Base-by-base conservation (phyloP, 2,888 invertebrate genomes). In the Melanotus villosus region DNA sequence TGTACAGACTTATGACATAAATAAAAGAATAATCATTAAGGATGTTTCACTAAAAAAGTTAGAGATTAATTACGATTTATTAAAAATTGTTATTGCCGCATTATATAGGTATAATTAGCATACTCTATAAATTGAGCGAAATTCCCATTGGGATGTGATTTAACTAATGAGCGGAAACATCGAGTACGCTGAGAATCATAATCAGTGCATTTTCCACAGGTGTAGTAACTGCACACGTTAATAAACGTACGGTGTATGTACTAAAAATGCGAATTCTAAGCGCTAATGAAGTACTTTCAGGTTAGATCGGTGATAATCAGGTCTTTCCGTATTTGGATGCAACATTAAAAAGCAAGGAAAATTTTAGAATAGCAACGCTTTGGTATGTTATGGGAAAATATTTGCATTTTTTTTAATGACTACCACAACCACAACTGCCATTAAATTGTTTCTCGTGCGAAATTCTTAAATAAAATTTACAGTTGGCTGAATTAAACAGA, bases 301-400 rank as follows among this genome's bases (percentile, higher is more conserved):
- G 21, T 21, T 21, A n/a, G 21, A 47, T 23, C 10, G n/a, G 47
- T 23, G 47, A 23, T 47, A 47, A 47, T 47, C 47, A 23, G 23
- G 47, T 4, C 3, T 47, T 47, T 47, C 47, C 47, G 23, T 47
- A 47, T 47, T 47, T 23, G 47, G 47, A 47, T 4, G 21, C 12
- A n/a, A n/a, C 19, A 19, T 43, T 43, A 43, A 43, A 47, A 23
- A 2, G 47, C 23, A 10, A 9, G n/a, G 21, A 10, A 47, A 26
- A 47, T 47, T 47, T 47, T 14, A 23, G 47, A 12, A 3, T 21
- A 41, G 21, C 21, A n/a, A 21, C 45, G 21, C 45, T 47, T 6
- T 23, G 47, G 47, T 23, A 47, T 47, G 47, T 12, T 9, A 23
- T 47, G 47, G 47, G 47, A 47, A 47, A n/a, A n/a, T 47, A 47